Evolutionary conservation across 2,113 vertebrate species (phyloP).

Genomic region (Phalacrocorax carbo): DNA sequence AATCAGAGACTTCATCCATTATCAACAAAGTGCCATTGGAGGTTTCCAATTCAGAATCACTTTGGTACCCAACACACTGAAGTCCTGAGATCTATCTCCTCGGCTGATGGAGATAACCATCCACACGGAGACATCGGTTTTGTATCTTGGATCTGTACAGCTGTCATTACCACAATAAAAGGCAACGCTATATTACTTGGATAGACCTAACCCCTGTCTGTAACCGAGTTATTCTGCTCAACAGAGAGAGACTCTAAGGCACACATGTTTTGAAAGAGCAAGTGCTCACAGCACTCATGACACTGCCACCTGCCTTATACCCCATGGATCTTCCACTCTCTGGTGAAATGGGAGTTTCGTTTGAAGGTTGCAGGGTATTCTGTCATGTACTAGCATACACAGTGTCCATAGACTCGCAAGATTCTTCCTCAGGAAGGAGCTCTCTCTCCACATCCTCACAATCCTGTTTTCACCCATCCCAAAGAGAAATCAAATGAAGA

Average conservation of each 20-base stretch:
- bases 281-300: rapidly evolving
- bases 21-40: background rate
- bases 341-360: background rate
- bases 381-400: background rate
- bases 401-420: rapidly evolving
- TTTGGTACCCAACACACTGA: background rate
- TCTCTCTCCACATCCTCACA: background rate
- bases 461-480: background rate
- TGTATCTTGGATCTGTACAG: background rate
- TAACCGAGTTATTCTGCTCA: background rate
- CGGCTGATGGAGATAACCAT: background rate
- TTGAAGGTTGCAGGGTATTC: background rate
- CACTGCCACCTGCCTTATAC: background rate
- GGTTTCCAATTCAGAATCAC: background rate
- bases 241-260: background rate
- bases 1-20: background rate
- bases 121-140: background rate
- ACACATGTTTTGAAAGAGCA: background rate
- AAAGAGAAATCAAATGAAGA: background rate
- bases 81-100: background rate
- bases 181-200: background rate
- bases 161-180: background rate
- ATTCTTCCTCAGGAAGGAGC: background rate
- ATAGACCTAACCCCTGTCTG: background rate
- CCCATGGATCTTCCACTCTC: background rate